phyloP scores from a whole-genome alignment of 2,888 invertebrate species.

The Acanthosepion pharaonis region DNA sequence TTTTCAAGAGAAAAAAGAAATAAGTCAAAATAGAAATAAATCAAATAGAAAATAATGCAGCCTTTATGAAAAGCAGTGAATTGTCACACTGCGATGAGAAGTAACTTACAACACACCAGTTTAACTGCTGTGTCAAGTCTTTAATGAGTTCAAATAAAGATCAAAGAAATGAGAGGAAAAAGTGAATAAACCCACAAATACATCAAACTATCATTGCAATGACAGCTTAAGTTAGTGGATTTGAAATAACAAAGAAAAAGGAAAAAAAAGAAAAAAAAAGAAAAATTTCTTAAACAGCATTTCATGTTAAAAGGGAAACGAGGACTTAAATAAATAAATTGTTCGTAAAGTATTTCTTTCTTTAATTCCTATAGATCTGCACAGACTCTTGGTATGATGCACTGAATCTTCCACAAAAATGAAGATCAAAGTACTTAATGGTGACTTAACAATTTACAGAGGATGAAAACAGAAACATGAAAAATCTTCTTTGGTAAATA shows the following conservation, averaged over 20 bases:
- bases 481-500: neutral
- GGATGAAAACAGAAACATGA: constrained; percentile 6
- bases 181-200: neutral
- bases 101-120: neutral
- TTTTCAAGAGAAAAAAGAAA: neutral
- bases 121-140: neutral
- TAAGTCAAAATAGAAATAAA: neutral
- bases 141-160: neutral
- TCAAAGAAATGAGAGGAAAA: neutral
- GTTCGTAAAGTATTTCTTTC: neutral
- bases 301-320: neutral
- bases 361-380: constrained; percentile 11
- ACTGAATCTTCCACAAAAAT: constrained; percentile 33
- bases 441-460: neutral
- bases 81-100: neutral
- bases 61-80: constrained; percentile 21
- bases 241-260: neutral
- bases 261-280: neutral
- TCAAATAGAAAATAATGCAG: neutral
- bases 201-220: constrained; percentile 2
- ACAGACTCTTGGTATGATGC: constrained; percentile 33
- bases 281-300: neutral
- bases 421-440: neutral
- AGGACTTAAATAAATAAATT: neutral
- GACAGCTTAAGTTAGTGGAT: neutral